Evolutionary conservation across 64 coral and sea anemone species (phyloP), one percentile per base, ranked within the genome.

Genomic region (Montipora foliosa): DNA sequence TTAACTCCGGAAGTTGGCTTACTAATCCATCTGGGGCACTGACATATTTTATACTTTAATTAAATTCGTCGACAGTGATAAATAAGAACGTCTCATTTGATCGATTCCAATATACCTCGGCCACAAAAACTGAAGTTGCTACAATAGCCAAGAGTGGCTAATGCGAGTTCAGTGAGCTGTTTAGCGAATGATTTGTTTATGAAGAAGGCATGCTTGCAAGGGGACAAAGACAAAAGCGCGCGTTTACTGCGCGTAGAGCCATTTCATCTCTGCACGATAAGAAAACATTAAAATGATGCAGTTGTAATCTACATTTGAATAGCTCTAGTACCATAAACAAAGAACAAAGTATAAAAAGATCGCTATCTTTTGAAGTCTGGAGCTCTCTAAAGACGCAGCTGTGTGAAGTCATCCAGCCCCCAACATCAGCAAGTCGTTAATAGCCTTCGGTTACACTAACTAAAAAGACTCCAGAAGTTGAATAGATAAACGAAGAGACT

Each of bases 321-420:
- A 86, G 82, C 66, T 86, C 14, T 71, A 86, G 82, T 86, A 49
- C 45, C 66, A 86, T 86, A 86, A 86, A 86, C 64, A 86, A 86
- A 86, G 71, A 86, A 46, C 17, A 10, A 86, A 72, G 49, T 86
- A 86, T 86, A 72, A 86, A 86, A 86, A 86, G 62, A 86, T 86
- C 66, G 46, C 46, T 86, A 86, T 86, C 82, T 71, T 81, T 72
- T 86, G 64, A 86, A 71, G 67, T 72, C 45, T 64, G 47, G 15
- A 67, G 25, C 61, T 60, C 81, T 67, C 0, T 86, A 19, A 45
- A 86, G 46, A 44, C 46, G 68, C 62, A 50, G 44, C 19, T 20
- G 45, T 20, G 7, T 16, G 5, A 37, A 29, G 6, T 3, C 25
- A 47, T 67, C 44, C 19, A n/a, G 25, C 14, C 52, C 15, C 81